phyloP scores from a whole-genome alignment of 2,113 vertebrate genomes.

The Xyrauchen texanus region DNA sequence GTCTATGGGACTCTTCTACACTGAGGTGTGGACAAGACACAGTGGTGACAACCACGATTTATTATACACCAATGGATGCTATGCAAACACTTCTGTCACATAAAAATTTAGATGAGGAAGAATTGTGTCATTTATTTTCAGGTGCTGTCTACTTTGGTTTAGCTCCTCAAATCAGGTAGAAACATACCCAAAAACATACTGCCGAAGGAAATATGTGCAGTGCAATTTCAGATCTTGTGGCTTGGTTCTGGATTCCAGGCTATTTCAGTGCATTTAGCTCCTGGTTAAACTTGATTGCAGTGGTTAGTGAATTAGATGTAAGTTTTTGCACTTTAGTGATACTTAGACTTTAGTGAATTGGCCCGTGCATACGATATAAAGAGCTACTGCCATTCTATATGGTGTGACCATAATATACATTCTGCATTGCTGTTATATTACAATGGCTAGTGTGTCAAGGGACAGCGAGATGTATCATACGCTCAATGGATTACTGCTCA shows the following conservation, averaged over 20 bases:
- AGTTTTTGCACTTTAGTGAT: no score
- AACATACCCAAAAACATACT: no score
- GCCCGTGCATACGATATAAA: not conserved
- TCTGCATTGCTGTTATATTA: not conserved
- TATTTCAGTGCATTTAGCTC: no score
- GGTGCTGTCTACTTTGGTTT: no score
- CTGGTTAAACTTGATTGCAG: no score
- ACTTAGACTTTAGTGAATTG: no score
- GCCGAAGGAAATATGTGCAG: no score
- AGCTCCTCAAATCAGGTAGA: no score
- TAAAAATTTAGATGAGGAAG: not conserved
- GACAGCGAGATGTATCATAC: constrained; percentile 15
- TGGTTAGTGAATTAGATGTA: no score
- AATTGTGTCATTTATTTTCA: no score
- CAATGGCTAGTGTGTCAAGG: constrained; percentile 1
- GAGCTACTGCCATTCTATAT: constrained; percentile 3
- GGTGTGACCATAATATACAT: not conserved
- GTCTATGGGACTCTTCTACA: not conserved
- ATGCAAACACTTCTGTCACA: not conserved
- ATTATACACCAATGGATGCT: not conserved
- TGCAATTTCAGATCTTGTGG: no score
- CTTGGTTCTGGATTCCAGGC: no score
- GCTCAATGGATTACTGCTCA: constrained; percentile 10
- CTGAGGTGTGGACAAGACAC: not conserved
- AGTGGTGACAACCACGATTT: constrained; percentile 13